phyloP scores from a whole-genome alignment of 2,888 invertebrate genomes.

The Pristionchus entomophagus region DNA sequence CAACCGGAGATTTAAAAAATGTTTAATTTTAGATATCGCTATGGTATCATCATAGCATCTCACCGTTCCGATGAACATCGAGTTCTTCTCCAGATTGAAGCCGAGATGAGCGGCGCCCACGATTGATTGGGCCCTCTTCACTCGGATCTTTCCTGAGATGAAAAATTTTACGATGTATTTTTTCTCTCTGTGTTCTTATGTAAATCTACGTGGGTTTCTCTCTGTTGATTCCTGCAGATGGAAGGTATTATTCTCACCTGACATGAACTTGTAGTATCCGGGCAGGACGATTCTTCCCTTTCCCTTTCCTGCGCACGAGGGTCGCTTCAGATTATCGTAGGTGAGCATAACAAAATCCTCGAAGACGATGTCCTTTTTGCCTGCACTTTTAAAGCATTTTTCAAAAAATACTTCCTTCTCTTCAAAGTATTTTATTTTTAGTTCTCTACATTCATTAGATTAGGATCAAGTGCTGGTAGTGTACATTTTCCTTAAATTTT shows the following conservation, averaged over 20 bases:
- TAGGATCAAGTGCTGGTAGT: no score
- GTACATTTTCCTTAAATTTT: no score
- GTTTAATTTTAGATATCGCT: background rate
- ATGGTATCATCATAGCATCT: background rate
- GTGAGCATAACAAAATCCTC: constrained; percentile 44
- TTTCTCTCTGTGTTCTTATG: background rate
- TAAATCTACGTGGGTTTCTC: background rate
- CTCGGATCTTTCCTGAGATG: constrained; percentile 10
- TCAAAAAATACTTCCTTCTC: no score
- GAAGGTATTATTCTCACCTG: no score
- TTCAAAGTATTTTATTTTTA: no score
- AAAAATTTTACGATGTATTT: background rate
- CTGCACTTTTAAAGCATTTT: no score
- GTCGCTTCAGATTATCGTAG: constrained; percentile 39
- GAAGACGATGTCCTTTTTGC: constrained; percentile 46
- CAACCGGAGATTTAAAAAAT: no score
- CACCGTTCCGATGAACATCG: constrained; percentile 37
- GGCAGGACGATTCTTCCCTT: constrained; percentile 24
- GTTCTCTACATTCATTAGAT: no score
- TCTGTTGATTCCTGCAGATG: no score
- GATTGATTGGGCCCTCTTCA: background rate
- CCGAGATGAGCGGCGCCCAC: constrained; percentile 1
- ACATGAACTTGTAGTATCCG: constrained; percentile 19
- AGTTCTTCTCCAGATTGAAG: constrained; percentile 46
- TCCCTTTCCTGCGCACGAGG: constrained; percentile 7